phyloP scores from a whole-genome alignment of 2,113 vertebrate species.

The Daphoenositta chrysoptera region DNA sequence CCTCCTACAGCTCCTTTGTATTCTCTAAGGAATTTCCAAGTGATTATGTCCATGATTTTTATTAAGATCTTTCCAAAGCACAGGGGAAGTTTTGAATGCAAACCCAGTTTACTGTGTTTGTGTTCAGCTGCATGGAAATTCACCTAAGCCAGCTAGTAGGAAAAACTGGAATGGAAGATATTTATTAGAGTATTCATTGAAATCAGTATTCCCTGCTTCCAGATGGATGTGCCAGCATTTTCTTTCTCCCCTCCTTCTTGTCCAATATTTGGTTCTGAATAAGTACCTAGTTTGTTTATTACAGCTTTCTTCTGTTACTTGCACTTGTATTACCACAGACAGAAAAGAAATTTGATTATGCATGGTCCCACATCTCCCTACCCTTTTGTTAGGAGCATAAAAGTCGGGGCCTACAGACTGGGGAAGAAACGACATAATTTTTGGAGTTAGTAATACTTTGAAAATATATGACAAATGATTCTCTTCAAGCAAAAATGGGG shows the following conservation, averaged over 20 bases:
- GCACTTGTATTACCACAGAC: not conserved
- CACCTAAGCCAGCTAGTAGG: not conserved
- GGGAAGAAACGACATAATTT: not conserved
- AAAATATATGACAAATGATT: not conserved
- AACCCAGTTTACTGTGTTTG: not conserved
- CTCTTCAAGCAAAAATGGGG: not conserved
- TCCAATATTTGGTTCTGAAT: not conserved
- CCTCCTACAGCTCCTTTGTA: not conserved
- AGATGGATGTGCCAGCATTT: not conserved
- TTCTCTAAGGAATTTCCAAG: not conserved
- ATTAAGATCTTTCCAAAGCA: not conserved
- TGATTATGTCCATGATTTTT: not conserved
- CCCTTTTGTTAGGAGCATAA: not conserved
- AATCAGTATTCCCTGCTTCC: not conserved
- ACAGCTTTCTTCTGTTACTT: not conserved
- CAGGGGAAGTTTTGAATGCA: not conserved
- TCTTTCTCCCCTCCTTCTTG: not conserved
- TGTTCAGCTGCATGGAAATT: not conserved
- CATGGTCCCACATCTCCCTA: not conserved
- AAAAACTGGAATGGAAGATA: not conserved
- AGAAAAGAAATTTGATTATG: not conserved
- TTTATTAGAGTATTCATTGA: not conserved
- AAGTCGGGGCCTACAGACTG: not conserved
- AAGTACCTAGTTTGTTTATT: not conserved
- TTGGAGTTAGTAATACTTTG: not conserved